Evolutionary conservation across 2,113 vertebrate genomes (phyloP), one percentile per base, ranked within the genome.

Genomic region (Opisthocomus hoazin): DNA sequence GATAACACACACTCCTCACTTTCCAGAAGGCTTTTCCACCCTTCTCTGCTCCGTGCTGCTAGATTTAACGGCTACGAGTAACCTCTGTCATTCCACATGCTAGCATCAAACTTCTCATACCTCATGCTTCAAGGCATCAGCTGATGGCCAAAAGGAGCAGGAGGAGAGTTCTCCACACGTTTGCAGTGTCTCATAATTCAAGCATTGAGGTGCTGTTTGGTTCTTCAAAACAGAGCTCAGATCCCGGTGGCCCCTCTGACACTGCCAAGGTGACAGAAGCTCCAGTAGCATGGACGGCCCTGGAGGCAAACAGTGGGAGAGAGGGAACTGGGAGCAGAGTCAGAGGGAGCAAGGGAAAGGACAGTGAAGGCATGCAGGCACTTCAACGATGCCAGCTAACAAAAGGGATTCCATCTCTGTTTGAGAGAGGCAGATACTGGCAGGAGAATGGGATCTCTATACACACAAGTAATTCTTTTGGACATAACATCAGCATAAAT

Each of bases 1-100:
- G 45, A 60, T 79, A 37, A 50, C 87, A 75, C 41, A 77, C 43
- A 9, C 27, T 51, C 30, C 53, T 64, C n/a, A 34, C n/a, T 84
- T 84, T 54, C 74, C 83, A 75, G 78, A 65, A 66, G 58, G 68
- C 53, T 91, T 71, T 93, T 71, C 79, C 84, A 45, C 18, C 11
- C 17, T 51, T 19, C 63, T 56, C 46, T 13, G 34, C 57, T 61
- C 41, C 2, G 0, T 50, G 36, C 36, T 80, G 32, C 45, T 39
- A 6, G 45, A 65, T 37, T 24, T 54, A 83, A 39, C 1, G 11
- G 36, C 30, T 43, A 39, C 34, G 32, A 91, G 57, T 60, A 81
- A 60, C 37, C 15, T 23, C 37, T 56, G 66, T 43, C 51, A 5
- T 69, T 53, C 89, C 56, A 80, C 69, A 34, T 3, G 58, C 48